Percentiles rank a stretch among this genome's conserved stretches.
Evolutionary conservation across 1,140 invertebrate species (phyloP).

Genomic region (Prorops nasuta): DNA sequence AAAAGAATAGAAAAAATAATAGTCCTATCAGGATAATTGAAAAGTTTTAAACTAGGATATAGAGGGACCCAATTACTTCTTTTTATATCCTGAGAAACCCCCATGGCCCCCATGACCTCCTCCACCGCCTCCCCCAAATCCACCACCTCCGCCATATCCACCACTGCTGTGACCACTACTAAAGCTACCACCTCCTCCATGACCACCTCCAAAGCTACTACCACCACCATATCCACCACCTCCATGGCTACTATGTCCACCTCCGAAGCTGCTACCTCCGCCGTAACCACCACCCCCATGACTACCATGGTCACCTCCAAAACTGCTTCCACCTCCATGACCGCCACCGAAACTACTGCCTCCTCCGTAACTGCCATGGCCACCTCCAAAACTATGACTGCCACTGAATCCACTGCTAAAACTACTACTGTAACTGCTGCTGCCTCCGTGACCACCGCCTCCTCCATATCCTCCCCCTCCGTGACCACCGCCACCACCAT

Average conservation of each 20-base stretch:
- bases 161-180: conserved; percentile 25
- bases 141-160: conserved; percentile 7
- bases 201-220: conserved; percentile 5
- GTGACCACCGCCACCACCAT: conserved; percentile 2
- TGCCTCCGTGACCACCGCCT: conserved; percentile 15
- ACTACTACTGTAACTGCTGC: conserved; percentile 5
- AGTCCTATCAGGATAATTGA: no score
- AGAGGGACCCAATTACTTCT: conserved; percentile 32
- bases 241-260: conserved; percentile 16
- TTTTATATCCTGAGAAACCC: conserved; percentile 31
- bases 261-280: conserved; percentile 19
- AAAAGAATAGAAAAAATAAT: no score
- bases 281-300: conserved; percentile 26
- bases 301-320: conserved; percentile 9
- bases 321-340: conserved; percentile 11
- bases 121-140: conserved; percentile 12
- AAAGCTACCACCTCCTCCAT: conserved; percentile 20
- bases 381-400: conserved; percentile 27
- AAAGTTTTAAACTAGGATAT: no score
- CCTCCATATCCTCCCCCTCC: conserved; percentile 10
- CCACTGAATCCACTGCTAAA: conserved; percentile 23
- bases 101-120: conserved; percentile 10
- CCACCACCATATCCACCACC: conserved; percentile 11
- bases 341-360: conserved; percentile 23
- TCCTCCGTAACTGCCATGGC: conserved; percentile 25